These are phyloP conservation scores for Zaprionus ghesquierei DNA, from an alignment of 1,140 invertebrate species.

Conservation along the genomic window DNA sequence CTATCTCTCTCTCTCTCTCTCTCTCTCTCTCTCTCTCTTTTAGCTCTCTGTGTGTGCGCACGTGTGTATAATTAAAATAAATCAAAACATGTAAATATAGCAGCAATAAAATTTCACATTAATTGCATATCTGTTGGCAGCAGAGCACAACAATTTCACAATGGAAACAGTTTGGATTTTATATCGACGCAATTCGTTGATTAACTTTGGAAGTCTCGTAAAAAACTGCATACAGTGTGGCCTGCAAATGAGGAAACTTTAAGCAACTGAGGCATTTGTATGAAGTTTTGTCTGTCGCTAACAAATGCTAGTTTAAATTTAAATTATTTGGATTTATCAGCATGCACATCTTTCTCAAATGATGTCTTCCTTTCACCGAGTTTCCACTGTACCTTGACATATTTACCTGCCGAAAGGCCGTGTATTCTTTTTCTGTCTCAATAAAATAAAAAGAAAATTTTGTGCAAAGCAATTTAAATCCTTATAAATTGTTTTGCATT, in stretches of 20 bases:
- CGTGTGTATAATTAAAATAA: constrained; percentile 25
- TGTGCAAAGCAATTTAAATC: not conserved
- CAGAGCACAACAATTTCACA: not conserved
- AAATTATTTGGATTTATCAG: too few species aligned
- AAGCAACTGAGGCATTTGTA: too few species aligned
- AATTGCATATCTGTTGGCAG: constrained; percentile 25
- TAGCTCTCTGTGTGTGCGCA: not conserved
- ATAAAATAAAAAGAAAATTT: not conserved
- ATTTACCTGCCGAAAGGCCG: not conserved
- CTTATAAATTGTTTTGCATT: not conserved
- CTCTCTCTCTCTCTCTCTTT: too few species aligned
- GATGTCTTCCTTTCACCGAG: too few species aligned
- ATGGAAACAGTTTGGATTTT: not conserved
- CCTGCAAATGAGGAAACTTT: too few species aligned
- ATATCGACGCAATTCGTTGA: not conserved
- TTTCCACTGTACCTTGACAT: not conserved
- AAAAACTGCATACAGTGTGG: not conserved
- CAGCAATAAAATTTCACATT: constrained; percentile 41
- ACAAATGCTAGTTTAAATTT: too few species aligned
- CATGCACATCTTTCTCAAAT: too few species aligned
- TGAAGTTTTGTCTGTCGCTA: too few species aligned
- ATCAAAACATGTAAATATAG: constrained; percentile 28
- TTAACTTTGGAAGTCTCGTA: not conserved
- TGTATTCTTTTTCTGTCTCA: not conserved
- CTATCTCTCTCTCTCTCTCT: too few species aligned